phyloP scores from a whole-genome alignment of 1,140 invertebrate species.

The Conus betulinus region DNA sequence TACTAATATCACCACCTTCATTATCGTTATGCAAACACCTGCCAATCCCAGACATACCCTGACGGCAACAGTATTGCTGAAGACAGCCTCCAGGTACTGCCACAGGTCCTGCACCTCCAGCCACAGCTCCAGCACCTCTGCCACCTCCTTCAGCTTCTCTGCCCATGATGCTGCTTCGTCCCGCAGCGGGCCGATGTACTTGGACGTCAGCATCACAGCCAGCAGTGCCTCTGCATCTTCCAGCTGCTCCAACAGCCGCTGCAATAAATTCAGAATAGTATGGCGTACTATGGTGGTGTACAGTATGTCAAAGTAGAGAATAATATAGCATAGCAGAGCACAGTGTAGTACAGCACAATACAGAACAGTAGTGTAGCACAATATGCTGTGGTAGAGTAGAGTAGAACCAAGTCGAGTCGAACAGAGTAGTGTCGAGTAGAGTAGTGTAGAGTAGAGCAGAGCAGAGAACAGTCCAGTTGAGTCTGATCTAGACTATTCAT shows the following conservation, averaged over 20 bases:
- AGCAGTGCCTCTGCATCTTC: slow-evolving; percentile 75
- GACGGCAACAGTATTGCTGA: slow-evolving; percentile 66
- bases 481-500: no score
- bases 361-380: no score
- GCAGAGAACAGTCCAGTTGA: no score
- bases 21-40: background rate
- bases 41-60: slow-evolving; percentile 52
- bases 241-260: slow-evolving; percentile 73
- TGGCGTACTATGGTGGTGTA: no score
- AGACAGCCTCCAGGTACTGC: slow-evolving; percentile 75
- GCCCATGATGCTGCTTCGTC: slow-evolving; percentile 75
- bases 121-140: slow-evolving; percentile 75
- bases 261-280: background rate
- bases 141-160: slow-evolving; percentile 75
- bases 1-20: background rate
- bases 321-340: no score
- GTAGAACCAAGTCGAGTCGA: no score
- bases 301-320: no score
- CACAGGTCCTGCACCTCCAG: slow-evolving; percentile 75
- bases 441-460: no score
- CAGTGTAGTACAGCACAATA: no score
- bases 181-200: slow-evolving; percentile 72
- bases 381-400: no score
- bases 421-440: no score
- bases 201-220: slow-evolving; percentile 73